Evolutionary conservation across 2,888 invertebrate genomes (phyloP).

Genomic region (Erebia ligea): DNA sequence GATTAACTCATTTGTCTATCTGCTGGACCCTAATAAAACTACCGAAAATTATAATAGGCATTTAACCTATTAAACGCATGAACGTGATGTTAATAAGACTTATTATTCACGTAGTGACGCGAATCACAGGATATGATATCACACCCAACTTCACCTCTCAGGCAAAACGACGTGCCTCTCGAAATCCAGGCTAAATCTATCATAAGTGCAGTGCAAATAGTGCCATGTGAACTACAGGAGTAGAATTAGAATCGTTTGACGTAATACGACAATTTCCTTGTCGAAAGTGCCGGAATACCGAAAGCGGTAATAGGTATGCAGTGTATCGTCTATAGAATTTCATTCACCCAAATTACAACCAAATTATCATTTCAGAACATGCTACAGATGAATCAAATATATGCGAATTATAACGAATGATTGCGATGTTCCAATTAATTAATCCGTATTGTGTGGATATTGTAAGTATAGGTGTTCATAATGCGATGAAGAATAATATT

Average conservation of each 20-base stretch:
- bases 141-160: slow-evolving; percentile 59
- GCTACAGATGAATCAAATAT: slow-evolving; percentile 2
- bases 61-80: slow-evolving; percentile 69
- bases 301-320: slow-evolving; percentile 14
- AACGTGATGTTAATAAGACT: slow-evolving; percentile 54
- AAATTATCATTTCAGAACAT: slow-evolving; percentile 12
- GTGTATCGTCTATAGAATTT: slow-evolving; percentile 13
- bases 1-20: background rate
- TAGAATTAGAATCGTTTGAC: slow-evolving; percentile 19
- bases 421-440: slow-evolving; percentile 1
- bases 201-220: slow-evolving; percentile 68
- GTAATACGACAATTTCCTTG: slow-evolving; percentile 26
- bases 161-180: slow-evolving; percentile 60
- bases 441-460: background rate
- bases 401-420: slow-evolving; percentile 7
- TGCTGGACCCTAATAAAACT: slow-evolving; percentile 35
- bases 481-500: slow-evolving; percentile 12
- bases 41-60: slow-evolving; percentile 64
- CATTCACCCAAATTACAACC: background rate
- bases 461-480: background rate
- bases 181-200: slow-evolving; percentile 59
- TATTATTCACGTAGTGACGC: slow-evolving; percentile 46
- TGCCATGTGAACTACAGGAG: slow-evolving; percentile 34
- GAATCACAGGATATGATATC: slow-evolving; percentile 77
- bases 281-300: slow-evolving; percentile 5